Evolutionary conservation across 2,888 invertebrate genomes (phyloP), one percentile per base, ranked within the genome.

Genomic region (Pandemis cinnamomeana): DNA sequence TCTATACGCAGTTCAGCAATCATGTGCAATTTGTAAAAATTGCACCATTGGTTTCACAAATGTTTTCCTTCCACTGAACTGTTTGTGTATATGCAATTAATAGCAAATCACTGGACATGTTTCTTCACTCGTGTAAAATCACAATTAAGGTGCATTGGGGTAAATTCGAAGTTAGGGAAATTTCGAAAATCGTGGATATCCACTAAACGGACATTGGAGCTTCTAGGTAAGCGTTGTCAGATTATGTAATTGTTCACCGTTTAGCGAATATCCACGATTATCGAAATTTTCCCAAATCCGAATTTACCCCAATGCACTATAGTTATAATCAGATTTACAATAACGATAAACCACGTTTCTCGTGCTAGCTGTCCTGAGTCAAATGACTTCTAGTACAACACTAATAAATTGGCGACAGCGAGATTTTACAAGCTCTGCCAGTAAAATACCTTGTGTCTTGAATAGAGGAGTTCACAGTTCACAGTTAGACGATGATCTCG

Each of bases 401-500:
- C 15, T 55, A 8, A 20, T 20, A 55, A 13, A 13, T n/a, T 51
- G 51, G 7, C 6, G 55, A 55, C 8, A 8, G 8, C 8, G 20
- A 55, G 20, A 20, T 15, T 55, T 55, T n/a, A n/a, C 13, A 1
- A 51, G 13, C 51, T n/a, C 51, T 51, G 20, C 55, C 55, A 15
- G 55, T 7, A 20, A 55, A n/a, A 55, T 55, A 55, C 55, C 20
- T 55, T 15, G 20, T 20, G 5, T 20, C 55, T 11, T 46, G 53
- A 20, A 55, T 15, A 15, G 8, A 53, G n/a, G 2, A 42, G 61
- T 13, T 13, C 41, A 5, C 41, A n/a, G 15, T 15, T 4, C 5
- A 11, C 5, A 20, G 77, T 96, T 95, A 97, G 86, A 98, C 98
- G 91, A 98, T 98, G 91, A 98, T 98, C 94, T 98, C 98, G 83